Evolutionary conservation across 2,888 invertebrate genomes (phyloP).

Genomic region (Ormyrus thymus): DNA sequence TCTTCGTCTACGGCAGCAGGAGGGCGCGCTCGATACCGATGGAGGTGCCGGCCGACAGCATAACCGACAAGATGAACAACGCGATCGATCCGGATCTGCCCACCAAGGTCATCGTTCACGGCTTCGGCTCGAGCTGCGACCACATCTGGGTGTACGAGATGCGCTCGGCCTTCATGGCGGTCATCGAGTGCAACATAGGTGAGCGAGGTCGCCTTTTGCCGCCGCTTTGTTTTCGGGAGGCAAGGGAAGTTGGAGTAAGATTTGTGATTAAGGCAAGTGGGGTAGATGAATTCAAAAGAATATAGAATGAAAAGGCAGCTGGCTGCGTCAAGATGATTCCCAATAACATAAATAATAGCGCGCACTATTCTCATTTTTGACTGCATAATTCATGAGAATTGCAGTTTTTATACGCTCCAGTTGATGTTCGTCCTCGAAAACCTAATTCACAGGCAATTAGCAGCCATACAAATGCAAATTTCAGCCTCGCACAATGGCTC

Average conservation of each 20-base stretch:
- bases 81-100: slow-evolving; percentile 74
- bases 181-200: slow-evolving; percentile 75
- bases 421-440: slow-evolving; percentile 17
- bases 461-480: slow-evolving; percentile 32
- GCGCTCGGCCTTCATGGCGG: slow-evolving; percentile 92
- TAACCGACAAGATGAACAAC: slow-evolving; percentile 69
- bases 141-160: slow-evolving; percentile 96
- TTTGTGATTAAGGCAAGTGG: no score
- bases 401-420: slow-evolving; percentile 1
- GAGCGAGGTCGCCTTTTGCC: slow-evolving; percentile 8
- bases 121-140: slow-evolving; percentile 93
- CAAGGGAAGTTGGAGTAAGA: not conserved
- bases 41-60: slow-evolving; percentile 72
- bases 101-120: slow-evolving; percentile 92
- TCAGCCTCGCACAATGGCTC: slow-evolving; percentile 5
- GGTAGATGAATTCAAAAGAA: no score
- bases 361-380: no score
- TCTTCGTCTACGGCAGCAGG: slow-evolving; percentile 71
- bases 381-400: no score
- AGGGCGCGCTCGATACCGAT: slow-evolving; percentile 71
- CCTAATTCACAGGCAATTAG: slow-evolving; percentile 33
- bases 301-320: no score
- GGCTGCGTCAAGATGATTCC: no score
- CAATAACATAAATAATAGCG: no score
- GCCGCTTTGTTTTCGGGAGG: slow-evolving; percentile 2